Base-by-base conservation (phyloP, 2,797 vertebrate species). In the Falco peregrinus region DNA sequence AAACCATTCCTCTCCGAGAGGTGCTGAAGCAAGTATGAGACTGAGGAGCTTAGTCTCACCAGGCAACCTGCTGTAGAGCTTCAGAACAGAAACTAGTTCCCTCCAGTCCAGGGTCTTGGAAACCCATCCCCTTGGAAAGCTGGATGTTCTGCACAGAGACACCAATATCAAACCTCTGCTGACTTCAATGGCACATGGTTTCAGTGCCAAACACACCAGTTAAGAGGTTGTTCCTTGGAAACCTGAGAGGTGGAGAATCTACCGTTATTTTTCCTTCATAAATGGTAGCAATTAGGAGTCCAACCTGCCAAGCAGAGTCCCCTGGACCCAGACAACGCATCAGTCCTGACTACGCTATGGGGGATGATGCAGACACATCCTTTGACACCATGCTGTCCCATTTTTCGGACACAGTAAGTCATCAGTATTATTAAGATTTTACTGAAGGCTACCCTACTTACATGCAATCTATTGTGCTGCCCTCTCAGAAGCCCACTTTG, bases 111-210 rank as follows among this genome's bases (percentile, higher is more conserved):
- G 45, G 37, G 24, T 77, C 48, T 70, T 33, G 57, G 87, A 67
- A 63, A 7, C 19, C 45, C 9, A 54, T 73, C 47, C 22, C 22
- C 81, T 69, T 50, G 57, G 43, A 78, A 61, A 64, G 61, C 8
- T 29, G 43, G 64, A 48, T 82, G 69, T 9, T 45, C 10, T 75
- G 51, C 19, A 24, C 41, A 54, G 2, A 6, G 75, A 78, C 29
- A 70, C 45, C 20, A 16, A 47, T 3, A 68, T 6, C 33, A 75
- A 93, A 73, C 33, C 67, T 61, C n/a, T 53, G 11, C 9, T 21
- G 45, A 31, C 45, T 59, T 41, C 87, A 87, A 0, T 1, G 1
- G 41, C 60, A 64, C 3, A 0, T 0, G 9, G 63, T 22, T 43
- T 76, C n/a, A 24, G n/a, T 13, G 29, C 13, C 37, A 69, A 86